These are phyloP conservation scores for Arvicanthis niloticus DNA, from an alignment of 2,113 vertebrate species.

Conservation along the genomic window DNA sequence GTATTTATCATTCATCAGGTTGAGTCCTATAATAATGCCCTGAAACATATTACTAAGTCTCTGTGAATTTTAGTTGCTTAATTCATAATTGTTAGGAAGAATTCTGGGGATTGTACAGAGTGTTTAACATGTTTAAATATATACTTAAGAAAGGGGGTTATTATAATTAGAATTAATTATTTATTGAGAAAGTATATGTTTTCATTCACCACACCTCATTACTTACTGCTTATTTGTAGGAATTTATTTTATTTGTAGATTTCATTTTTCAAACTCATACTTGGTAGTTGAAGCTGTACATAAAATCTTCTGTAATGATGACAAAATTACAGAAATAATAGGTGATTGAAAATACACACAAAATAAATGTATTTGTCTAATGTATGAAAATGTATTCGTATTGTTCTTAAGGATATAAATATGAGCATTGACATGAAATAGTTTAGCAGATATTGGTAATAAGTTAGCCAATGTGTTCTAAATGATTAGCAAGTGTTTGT, in stretches of 20 bases:
- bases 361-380: constrained; percentile 25
- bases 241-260: constrained; percentile 40
- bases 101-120: constrained; percentile 20
- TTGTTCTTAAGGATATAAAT: not conserved
- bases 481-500: constrained; percentile 32
- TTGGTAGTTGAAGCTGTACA: constrained; percentile 42
- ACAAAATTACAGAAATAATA: constrained; percentile 39
- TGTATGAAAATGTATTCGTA: constrained; percentile 30
- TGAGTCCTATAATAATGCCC: not conserved
- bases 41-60: constrained; percentile 34
- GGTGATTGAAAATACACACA: constrained; percentile 12
- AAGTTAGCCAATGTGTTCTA: not conserved
- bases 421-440: not conserved
- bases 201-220: constrained; percentile 52
- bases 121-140: constrained; percentile 49
- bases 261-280: constrained; percentile 44
- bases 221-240: constrained; percentile 55
- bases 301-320: constrained; percentile 27
- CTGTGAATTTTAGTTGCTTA: constrained; percentile 13
- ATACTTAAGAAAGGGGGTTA: constrained; percentile 52
- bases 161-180: constrained; percentile 59
- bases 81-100: constrained; percentile 46
- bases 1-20: not conserved
- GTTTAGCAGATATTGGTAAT: constrained; percentile 4
- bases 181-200: constrained; percentile 57